These are phyloP conservation scores for Cantharis flavilabris DNA, from an alignment of 2,888 invertebrate species.

Conservation along the genomic window DNA sequence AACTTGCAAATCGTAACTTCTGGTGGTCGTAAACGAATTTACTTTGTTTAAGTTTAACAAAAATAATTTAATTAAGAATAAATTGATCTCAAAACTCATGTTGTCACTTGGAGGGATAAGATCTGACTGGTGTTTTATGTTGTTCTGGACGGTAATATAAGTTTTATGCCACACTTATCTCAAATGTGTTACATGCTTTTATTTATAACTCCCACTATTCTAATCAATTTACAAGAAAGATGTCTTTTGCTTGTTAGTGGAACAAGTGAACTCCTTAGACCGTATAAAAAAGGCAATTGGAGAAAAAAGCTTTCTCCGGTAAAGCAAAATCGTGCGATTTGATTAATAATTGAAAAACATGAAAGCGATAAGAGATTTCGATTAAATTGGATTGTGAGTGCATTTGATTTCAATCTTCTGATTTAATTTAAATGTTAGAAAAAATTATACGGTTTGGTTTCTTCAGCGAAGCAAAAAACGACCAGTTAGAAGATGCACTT, in stretches of 20 bases:
- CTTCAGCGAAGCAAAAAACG: neutral
- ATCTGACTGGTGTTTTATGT: neutral
- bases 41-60: constrained; percentile 4
- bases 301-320: constrained; percentile 18
- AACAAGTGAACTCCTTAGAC: constrained; percentile 8
- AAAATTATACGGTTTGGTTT: neutral
- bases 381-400: neutral
- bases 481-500: neutral
- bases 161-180: constrained; percentile 45
- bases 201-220: constrained; percentile 14
- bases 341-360: neutral
- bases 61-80: neutral
- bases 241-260: constrained; percentile 14
- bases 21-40: constrained; percentile 9
- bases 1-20: constrained; percentile 59
- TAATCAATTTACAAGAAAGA: constrained; percentile 2
- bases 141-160: constrained; percentile 39
- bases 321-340: neutral
- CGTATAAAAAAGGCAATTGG: constrained; percentile 9
- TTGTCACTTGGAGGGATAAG: neutral
- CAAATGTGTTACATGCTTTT: constrained; percentile 45
- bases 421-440: neutral
- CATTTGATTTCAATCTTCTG: neutral
- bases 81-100: neutral
- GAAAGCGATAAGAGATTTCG: neutral